Percentiles rank a stretch among this genome's conserved stretches.
phyloP scores from a whole-genome alignment of 53 echinoderm and acorn worm genomes.

The Temnopleurus reevesii region DNA sequence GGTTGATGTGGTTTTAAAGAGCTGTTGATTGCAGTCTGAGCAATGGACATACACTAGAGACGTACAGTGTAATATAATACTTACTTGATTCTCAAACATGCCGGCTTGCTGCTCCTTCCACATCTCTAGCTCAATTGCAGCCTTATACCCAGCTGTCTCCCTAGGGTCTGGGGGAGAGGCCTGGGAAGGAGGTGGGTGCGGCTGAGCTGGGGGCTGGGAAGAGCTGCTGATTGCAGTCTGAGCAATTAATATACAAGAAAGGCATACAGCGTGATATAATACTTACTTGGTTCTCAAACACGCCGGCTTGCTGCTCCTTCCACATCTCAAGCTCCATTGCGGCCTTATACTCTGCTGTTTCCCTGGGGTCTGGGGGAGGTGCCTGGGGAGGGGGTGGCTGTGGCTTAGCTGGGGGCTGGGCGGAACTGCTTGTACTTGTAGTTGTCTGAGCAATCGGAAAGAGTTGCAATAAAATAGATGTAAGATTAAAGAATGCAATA shows the following conservation, averaged over 20 bases:
- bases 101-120: conserved; percentile 97
- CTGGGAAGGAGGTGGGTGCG: conserved; percentile 56
- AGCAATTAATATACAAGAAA: no score
- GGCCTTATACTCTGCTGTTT: conserved; percentile 92
- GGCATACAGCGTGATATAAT: no score
- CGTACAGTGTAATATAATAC: no score
- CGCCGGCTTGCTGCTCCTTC: conserved; percentile 92
- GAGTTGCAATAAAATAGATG: not conserved
- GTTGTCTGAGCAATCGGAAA: not conserved
- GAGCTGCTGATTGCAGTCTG: conserved; percentile 36
- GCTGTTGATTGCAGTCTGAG: conserved; percentile 24
- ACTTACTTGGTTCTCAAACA: conserved; percentile 93
- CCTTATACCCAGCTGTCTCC: conserved; percentile 92
- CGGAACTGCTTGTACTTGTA: conserved; percentile 51
- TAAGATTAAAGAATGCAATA: no score
- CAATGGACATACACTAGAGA: no score
- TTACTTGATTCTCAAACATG: conserved; percentile 90
- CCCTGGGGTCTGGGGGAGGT: conserved; percentile 77
- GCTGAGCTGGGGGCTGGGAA: not conserved
- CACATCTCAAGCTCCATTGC: conserved; percentile 98
- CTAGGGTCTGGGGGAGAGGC: conserved; percentile 74
- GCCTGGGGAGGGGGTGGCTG: conserved; percentile 53
- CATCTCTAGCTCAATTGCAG: conserved; percentile 96
- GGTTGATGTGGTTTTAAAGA: no score
- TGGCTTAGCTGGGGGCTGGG: conserved; percentile 28